Evolutionary conservation across 2,113 vertebrate species (phyloP).

Genomic region (Ornithorhynchus anatinus): DNA sequence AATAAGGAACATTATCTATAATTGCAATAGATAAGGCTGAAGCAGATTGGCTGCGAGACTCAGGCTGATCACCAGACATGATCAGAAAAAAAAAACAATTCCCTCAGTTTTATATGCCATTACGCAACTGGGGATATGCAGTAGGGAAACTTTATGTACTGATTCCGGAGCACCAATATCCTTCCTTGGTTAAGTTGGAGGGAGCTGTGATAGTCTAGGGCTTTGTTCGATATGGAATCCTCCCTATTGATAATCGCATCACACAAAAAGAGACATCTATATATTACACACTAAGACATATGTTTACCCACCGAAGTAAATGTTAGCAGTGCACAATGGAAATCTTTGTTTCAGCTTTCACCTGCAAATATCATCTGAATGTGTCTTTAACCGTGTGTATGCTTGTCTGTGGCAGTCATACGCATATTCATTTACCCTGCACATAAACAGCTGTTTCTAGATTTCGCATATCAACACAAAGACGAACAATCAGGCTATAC

Average conservation of each 20-base stretch:
- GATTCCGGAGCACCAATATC: background rate
- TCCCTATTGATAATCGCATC: background rate
- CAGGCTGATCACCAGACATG: background rate
- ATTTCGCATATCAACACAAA: background rate
- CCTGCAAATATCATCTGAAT: no score
- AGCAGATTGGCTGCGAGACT: background rate
- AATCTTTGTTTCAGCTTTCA: rapidly evolving
- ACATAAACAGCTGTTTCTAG: background rate
- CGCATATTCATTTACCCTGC: background rate
- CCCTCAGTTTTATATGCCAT: background rate
- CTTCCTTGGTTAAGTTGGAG: background rate
- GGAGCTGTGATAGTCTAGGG: background rate
- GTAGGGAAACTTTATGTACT: background rate
- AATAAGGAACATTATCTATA: background rate
- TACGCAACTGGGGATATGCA: no score
- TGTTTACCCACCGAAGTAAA: background rate
- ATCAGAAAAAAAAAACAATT: background rate
- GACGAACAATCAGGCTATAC: background rate
- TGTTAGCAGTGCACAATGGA: rapidly evolving
- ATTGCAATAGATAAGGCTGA: background rate
- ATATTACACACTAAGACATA: background rate
- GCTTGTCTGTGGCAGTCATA: background rate
- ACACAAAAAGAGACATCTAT: background rate
- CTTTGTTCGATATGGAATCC: background rate
- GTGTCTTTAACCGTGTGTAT: background rate